phyloP scores from a whole-genome alignment of 2,113 vertebrate genomes.

The Toxotes jaculatrix region DNA sequence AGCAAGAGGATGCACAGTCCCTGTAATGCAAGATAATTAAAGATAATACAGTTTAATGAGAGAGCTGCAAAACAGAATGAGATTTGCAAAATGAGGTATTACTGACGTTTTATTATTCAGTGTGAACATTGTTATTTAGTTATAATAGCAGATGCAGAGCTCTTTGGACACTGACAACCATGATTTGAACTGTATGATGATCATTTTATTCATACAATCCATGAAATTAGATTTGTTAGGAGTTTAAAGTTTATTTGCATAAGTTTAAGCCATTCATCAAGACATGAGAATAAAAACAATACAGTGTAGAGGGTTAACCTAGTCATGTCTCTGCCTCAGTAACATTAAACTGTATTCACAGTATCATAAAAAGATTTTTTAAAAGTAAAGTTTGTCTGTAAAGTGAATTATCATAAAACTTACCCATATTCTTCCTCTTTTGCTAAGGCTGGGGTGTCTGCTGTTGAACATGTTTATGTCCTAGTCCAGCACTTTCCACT shows the following conservation, averaged over 20 bases:
- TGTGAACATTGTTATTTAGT: background rate
- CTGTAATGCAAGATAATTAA: conserved; percentile 77
- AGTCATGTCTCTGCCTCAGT: background rate
- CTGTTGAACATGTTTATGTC: conserved; percentile 82
- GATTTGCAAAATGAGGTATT: background rate
- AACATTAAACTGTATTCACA: conserved; percentile 1
- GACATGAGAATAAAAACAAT: background rate
- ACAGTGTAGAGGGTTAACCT: background rate
- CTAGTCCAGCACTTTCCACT: conserved; percentile 67
- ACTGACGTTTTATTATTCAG: background rate
- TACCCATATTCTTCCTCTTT: conserved; percentile 83
- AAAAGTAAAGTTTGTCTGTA: conserved; percentile 16
- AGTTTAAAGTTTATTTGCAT: background rate
- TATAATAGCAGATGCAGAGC: conserved; percentile 15
- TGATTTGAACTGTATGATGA: background rate
- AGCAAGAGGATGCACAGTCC: conserved; percentile 87
- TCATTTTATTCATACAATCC: conserved; percentile 3
- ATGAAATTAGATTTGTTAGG: conserved; percentile 7
- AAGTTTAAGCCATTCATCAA: background rate
- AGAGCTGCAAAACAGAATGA: background rate
- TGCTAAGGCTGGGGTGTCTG: conserved; percentile 69
- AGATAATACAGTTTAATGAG: conserved; percentile 45
- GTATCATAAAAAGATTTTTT: background rate
- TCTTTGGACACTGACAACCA: background rate
- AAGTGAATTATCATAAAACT: conserved; percentile 63